These are phyloP conservation scores for Drosophila sulfurigaster DNA, from an alignment of 1,140 invertebrate species.

Conservation along the genomic window DNA sequence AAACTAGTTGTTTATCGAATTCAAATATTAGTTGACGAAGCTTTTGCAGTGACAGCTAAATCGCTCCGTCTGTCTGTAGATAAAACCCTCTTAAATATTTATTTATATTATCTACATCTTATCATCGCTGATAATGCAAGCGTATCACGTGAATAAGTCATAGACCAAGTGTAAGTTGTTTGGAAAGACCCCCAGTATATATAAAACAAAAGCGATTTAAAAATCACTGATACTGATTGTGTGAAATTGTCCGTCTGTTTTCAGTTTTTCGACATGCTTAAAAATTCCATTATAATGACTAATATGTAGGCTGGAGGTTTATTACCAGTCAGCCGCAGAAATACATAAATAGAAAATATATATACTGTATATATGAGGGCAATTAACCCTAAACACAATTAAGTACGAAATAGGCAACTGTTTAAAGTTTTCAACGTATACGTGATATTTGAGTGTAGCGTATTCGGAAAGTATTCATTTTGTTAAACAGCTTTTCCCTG, in stretches of 20 bases:
- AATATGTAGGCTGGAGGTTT: background rate
- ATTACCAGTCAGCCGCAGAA: background rate
- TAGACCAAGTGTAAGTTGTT: background rate
- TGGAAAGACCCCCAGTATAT: background rate
- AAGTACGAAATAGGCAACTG: background rate
- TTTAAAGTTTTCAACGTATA: background rate
- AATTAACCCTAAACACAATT: background rate
- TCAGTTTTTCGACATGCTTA: background rate
- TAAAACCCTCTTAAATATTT: background rate
- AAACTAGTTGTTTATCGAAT: background rate
- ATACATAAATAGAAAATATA: conserved; percentile 2
- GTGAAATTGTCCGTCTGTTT: background rate
- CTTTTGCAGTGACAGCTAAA: background rate
- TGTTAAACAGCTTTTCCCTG: background rate
- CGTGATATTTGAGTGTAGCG: background rate
- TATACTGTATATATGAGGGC: background rate
- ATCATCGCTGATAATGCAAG: conserved; percentile 12
- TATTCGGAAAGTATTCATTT: background rate
- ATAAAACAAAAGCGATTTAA: background rate
- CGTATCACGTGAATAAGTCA: conserved; percentile 6
- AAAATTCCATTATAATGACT: conserved; percentile 7
- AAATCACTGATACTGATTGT: background rate
- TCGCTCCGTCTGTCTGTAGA: background rate
- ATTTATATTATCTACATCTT: conserved; percentile 11
- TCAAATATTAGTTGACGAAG: background rate